Conservation (phyloP, 2,888 invertebrate species). For the Salpingus planirostris region DNA sequence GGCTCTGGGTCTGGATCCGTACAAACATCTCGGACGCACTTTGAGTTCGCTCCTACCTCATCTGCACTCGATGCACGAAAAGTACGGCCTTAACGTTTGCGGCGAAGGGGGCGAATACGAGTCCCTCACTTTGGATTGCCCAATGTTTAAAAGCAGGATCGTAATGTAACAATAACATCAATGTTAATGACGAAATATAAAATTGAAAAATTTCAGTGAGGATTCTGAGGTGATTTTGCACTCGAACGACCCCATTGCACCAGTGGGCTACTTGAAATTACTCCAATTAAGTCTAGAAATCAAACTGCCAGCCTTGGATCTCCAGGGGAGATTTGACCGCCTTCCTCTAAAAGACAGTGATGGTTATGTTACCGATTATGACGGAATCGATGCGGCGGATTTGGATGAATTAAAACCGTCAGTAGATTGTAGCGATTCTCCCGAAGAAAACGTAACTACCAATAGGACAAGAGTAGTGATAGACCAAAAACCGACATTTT, state of each 20-base stretch:
- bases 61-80: conserved; percentile 79
- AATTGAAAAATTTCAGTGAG: conserved; percentile 59
- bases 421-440: conserved; percentile 29
- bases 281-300: conserved; percentile 70
- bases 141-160: conserved; percentile 84
- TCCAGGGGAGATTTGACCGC: conserved; percentile 30
- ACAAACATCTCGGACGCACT: conserved; percentile 78
- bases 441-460: conserved; percentile 18
- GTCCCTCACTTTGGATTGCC: conserved; percentile 95
- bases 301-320: conserved; percentile 45
- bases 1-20: conserved; percentile 80
- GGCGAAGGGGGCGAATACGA: conserved; percentile 99
- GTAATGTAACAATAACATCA: too few relatives aligned
- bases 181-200: too few relatives aligned
- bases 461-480: conserved; percentile 2
- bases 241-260: conserved; percentile 86
- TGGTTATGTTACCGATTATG: conserved; percentile 38
- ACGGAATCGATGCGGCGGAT: too few relatives aligned
- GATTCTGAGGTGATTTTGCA: conserved; percentile 81
- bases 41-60: conserved; percentile 80
- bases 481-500: conserved; percentile 17
- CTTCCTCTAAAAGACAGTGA: conserved; percentile 37
- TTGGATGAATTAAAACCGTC: too few relatives aligned
- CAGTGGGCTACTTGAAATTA: conserved; percentile 89
- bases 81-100: conserved; percentile 91